These are phyloP conservation scores for Brachystomella parvula DNA, from an alignment of 1,140 invertebrate species.

Conservation along the genomic window DNA sequence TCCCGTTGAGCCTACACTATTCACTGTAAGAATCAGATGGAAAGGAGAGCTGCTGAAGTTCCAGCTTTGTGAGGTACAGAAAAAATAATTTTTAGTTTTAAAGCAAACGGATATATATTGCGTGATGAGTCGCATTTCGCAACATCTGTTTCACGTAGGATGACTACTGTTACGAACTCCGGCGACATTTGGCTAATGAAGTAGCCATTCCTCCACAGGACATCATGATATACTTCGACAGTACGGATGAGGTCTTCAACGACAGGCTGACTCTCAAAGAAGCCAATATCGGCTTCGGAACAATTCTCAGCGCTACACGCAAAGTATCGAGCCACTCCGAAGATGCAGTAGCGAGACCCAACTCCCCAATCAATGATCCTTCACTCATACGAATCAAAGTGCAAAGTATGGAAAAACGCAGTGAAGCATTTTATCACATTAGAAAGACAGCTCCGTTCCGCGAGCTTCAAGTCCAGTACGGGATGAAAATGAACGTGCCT, in stretches of 20 bases:
- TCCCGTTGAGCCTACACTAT: too few species aligned
- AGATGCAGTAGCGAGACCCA: neutral
- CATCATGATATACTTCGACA: neutral
- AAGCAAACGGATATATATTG: too few species aligned
- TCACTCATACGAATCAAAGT: neutral
- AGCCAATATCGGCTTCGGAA: neutral
- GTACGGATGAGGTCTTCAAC: neutral
- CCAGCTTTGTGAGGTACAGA: too few species aligned
- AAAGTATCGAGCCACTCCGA: neutral
- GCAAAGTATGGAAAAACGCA: neutral
- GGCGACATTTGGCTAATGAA: too few species aligned
- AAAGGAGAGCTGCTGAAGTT: too few species aligned
- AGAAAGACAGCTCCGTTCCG: neutral
- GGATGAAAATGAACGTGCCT: neutral
- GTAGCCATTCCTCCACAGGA: too few species aligned
- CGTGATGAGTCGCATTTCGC: too few species aligned
- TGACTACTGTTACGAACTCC: too few species aligned
- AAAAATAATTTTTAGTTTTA: too few species aligned
- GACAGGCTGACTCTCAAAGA: neutral
- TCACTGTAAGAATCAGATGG: too few species aligned
- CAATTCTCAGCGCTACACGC: neutral
- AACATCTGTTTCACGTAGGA: too few species aligned
- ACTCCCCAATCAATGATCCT: neutral
- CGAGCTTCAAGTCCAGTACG: neutral
- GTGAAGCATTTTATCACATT: slow-evolving; percentile 6